phyloP scores from a whole-genome alignment of 2,113 vertebrate genomes.

The Callionymus lyra region DNA sequence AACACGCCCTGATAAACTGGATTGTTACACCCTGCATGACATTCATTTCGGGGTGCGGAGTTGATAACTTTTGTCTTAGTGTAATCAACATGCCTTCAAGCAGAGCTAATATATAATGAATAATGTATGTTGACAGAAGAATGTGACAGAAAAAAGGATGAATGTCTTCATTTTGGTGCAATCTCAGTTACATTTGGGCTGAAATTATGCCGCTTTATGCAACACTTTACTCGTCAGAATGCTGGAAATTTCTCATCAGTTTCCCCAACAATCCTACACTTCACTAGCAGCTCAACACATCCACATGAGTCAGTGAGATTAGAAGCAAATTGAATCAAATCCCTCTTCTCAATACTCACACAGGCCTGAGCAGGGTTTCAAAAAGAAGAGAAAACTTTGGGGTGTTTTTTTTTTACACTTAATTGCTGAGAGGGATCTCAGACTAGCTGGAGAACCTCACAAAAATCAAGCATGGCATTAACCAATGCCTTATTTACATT shows the following conservation, averaged over 20 bases:
- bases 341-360: background rate
- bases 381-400: background rate
- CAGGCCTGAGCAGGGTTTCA: too few relatives aligned
- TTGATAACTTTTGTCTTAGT: too few relatives aligned
- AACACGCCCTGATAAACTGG: too few relatives aligned
- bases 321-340: conserved; percentile 36
- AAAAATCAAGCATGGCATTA: too few relatives aligned
- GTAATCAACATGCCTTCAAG: too few relatives aligned
- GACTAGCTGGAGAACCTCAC: too few relatives aligned
- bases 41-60: too few relatives aligned
- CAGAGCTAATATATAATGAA: conserved; percentile 27
- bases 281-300: conserved; percentile 15
- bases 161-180: conserved; percentile 32
- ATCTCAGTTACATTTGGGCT: conserved; percentile 28
- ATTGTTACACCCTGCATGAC: too few relatives aligned
- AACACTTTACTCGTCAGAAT: conserved; percentile 18
- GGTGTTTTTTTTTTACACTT: too few relatives aligned
- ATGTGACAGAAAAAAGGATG: conserved; percentile 28
- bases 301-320: conserved; percentile 20
- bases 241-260: conserved; percentile 31
- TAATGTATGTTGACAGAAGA: conserved; percentile 33
- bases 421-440: too few relatives aligned
- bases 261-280: conserved; percentile 16
- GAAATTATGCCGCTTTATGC: conserved; percentile 44
- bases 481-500: too few relatives aligned